Conservation (phyloP, 2,797 vertebrate genomes). For the Tiaroga cobitis region DNA sequence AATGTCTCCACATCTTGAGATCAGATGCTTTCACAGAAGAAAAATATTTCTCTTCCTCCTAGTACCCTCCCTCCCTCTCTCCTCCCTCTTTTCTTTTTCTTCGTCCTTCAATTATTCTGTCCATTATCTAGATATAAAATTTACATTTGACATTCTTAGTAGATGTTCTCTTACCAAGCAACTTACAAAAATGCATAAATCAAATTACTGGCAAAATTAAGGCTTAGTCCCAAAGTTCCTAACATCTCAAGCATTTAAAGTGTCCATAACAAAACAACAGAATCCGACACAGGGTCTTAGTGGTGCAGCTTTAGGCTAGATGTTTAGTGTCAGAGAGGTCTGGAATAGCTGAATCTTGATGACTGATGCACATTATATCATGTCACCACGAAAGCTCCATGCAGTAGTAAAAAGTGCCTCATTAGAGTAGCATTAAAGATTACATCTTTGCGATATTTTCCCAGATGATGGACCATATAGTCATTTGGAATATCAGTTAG, state of each 20-base stretch:
- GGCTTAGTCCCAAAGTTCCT: not conserved
- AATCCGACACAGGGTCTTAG: not conserved
- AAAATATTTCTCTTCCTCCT: not conserved
- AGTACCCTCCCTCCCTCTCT: slow-evolving; percentile 4
- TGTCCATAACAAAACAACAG: not conserved
- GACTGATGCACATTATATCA: not conserved
- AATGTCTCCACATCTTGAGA: not conserved
- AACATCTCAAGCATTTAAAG: not conserved
- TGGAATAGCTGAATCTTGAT: not conserved
- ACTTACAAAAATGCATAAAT: not conserved
- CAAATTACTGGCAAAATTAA: too few species aligned
- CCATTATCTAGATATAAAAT: slow-evolving; percentile 20
- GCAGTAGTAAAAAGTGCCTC: not conserved
- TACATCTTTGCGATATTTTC: not conserved
- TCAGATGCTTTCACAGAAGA: slow-evolving; percentile 19
- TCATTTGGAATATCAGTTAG: not conserved
- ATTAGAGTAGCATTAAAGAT: not conserved
- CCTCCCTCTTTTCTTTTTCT: slow-evolving; percentile 13
- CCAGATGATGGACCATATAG: not conserved
- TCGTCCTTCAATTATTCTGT: slow-evolving; percentile 21
- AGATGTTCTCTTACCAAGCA: not conserved
- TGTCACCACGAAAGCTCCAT: not conserved
- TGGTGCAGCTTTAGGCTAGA: not conserved
- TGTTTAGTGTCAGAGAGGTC: not conserved
- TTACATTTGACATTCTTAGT: not conserved